Conservation (phyloP, 2,888 invertebrate species). For the Danaus chrysippus region DNA sequence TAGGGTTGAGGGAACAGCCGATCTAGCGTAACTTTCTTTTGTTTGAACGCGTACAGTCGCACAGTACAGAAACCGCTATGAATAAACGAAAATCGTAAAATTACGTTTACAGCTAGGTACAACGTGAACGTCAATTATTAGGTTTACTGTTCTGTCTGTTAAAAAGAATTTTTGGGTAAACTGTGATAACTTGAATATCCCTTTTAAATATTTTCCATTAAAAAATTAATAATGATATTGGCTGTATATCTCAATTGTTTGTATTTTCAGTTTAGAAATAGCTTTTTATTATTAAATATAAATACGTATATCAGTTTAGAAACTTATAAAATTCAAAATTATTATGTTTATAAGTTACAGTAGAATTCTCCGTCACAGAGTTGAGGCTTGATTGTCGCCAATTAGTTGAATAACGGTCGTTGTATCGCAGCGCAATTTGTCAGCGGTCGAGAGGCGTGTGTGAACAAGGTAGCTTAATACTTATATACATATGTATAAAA, state of each 20-base stretch:
- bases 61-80: conserved; percentile 28
- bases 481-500: too few species aligned
- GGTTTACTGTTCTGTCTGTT: neutral
- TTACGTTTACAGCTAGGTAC: conserved; percentile 31
- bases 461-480: conserved; percentile 8
- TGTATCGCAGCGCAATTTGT: conserved; percentile 65
- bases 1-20: conserved; percentile 62
- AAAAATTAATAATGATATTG: too few species aligned
- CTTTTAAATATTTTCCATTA: too few species aligned
- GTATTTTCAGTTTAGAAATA: too few species aligned
- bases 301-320: neutral
- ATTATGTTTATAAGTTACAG: neutral
- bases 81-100: conserved; percentile 36
- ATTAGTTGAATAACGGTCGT: conserved; percentile 72
- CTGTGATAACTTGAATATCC: too few species aligned
- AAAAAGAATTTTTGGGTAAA: neutral
- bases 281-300: neutral
- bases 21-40: conserved; percentile 61
- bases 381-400: conserved; percentile 70
- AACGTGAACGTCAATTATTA: conserved; percentile 24
- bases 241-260: too few species aligned
- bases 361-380: conserved; percentile 42
- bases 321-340: neutral
- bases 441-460: conserved; percentile 31
- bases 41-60: conserved; percentile 52